Evolutionary conservation across 2,888 invertebrate genomes (phyloP), one percentile per base, ranked within the genome.

Genomic region (Drosophila falleni): DNA sequence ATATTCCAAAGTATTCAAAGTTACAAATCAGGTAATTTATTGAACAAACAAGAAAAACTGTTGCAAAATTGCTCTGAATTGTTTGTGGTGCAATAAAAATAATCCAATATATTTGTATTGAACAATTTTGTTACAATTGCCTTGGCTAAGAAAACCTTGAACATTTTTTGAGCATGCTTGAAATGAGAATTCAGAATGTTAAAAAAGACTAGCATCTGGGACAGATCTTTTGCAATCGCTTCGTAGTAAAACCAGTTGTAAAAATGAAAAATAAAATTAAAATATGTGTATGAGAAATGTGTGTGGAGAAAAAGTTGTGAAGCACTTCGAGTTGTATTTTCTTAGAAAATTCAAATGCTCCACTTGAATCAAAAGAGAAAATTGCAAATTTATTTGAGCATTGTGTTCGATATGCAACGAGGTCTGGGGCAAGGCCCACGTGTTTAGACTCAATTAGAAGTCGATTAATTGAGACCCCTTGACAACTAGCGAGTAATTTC

Each of bases 201-300:
- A 3, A 31, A 68, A 41, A 39, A 26, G n/a, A 33, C 10, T 26
- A 16, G 46, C 54, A 59, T 49, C 53, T 35, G 6, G 2, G n/a
- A 11, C 29, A 47, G 35, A 71, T 44, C 11, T 47, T 62, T 67
- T 55, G 46, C 58, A 75, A 75, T 71, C 46, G 5, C 33, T 13
- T n/a, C n/a, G 3, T 47, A 41, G 26, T 46, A 8, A 71, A 80
- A 80, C 83, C 74, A 77, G 80, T 80, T 82, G 63, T 62, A 23
- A 62, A 64, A 67, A 54, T 56, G 16, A 47, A 53, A 58, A 64
- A 47, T 46, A 41, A 13, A 63, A 49, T 39, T 13, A 9, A 47
- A 44, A 42, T 53, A 23, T 55, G 26, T 51, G n/a, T 41, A 42
- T 35, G 9, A 26, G 5, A 23, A 47, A 16, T 51, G n/a, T 41